These are phyloP conservation scores for Colossoma macropomum DNA, from an alignment of 2,113 vertebrate species.

Conservation along the genomic window DNA sequence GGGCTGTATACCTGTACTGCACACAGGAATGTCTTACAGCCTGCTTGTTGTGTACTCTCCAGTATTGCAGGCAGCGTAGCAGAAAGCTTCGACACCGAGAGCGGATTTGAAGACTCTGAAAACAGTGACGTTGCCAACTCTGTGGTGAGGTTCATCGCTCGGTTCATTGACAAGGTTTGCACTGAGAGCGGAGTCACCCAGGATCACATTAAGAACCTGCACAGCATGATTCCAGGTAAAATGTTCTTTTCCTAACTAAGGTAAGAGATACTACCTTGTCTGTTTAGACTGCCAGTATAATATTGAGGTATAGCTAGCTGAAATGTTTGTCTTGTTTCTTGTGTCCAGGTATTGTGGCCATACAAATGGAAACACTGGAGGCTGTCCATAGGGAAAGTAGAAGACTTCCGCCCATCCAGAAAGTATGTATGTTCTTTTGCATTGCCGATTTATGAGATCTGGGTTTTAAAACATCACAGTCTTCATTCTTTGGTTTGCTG, in stretches of 20 bases:
- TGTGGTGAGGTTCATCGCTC: conserved; percentile 90
- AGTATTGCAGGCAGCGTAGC: conserved; percentile 98
- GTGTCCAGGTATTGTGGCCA: conserved; percentile 90
- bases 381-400: conserved; percentile 95
- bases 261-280: not conserved
- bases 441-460: not conserved
- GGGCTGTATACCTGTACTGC: not conserved
- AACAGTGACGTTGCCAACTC: conserved; percentile 94
- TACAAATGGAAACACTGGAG: conserved; percentile 96
- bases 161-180: conserved; percentile 98
- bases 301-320: not conserved
- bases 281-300: no score
- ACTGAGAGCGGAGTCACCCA: conserved; percentile 97
- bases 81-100: conserved; percentile 97
- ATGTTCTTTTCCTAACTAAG: not conserved
- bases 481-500: not conserved
- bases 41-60: conserved; percentile 33
- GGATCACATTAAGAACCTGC: conserved; percentile 96
- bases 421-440: conserved; percentile 78
- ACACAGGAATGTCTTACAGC: not conserved
- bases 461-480: not conserved
- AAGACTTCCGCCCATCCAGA: conserved; percentile 95
- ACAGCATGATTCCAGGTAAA: conserved; percentile 98
- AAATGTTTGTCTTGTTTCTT: conserved; percentile 4
- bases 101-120: conserved; percentile 96